Percentiles rank a stretch among this genome's conserved stretches.
phyloP scores from a whole-genome alignment of 2,888 invertebrate genomes.

The Nomada lathburiana region DNA sequence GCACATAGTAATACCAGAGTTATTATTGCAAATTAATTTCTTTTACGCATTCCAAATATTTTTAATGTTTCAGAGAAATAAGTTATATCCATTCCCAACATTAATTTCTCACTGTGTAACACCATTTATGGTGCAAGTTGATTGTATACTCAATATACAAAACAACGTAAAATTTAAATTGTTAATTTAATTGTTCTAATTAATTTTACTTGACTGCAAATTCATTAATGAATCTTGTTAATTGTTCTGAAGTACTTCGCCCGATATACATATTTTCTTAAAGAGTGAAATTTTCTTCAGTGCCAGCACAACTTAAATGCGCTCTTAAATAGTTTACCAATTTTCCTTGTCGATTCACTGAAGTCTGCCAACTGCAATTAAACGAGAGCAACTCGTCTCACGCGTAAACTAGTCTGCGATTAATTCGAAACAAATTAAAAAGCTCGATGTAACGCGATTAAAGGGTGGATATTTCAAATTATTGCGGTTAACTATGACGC shows the following conservation, averaged over 20 bases:
- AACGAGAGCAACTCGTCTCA: neutral
- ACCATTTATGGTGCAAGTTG: neutral
- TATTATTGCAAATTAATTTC: neutral
- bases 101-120: neutral
- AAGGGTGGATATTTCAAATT: neutral
- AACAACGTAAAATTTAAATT: too few relatives aligned
- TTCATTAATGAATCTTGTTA: neutral
- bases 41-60: too few relatives aligned
- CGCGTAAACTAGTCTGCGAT: conserved; percentile 7
- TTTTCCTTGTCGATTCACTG: conserved; percentile 7
- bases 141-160: neutral
- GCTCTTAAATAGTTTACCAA: neutral
- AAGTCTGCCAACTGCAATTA: neutral
- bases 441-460: neutral
- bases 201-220: too few relatives aligned
- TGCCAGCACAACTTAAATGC: neutral
- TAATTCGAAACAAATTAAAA: conserved; percentile 29
- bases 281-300: neutral
- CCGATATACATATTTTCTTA: neutral
- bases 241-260: neutral
- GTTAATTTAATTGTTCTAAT: too few relatives aligned
- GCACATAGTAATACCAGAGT: too few relatives aligned
- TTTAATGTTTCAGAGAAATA: too few relatives aligned
- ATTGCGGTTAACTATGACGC: neutral
- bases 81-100: too few relatives aligned